A percentile compares a stretch with the other conserved stretches of the same genome.
These are phyloP conservation scores for Trogon surrucura DNA, from an alignment of 2,113 vertebrate genomes.

Conservation along the genomic window DNA sequence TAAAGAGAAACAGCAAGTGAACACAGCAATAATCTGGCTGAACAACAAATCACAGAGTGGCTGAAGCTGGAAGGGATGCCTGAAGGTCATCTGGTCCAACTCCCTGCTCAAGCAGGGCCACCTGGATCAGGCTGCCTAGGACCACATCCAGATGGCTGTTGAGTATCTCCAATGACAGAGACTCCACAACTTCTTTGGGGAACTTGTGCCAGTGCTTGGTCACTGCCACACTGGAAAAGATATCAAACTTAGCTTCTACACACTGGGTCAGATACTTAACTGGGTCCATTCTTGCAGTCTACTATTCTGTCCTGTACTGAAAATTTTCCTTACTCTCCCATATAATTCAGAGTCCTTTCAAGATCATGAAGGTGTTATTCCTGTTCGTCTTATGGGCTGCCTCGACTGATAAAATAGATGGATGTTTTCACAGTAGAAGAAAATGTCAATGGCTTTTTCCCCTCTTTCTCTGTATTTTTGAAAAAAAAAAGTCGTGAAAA, in stretches of 20 bases:
- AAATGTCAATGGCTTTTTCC: neutral
- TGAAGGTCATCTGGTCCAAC: neutral
- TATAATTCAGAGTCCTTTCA: neutral
- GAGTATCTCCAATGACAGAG: neutral
- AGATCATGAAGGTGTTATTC: neutral
- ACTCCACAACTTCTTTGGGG: neutral
- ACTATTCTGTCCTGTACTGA: neutral
- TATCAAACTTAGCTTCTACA: neutral
- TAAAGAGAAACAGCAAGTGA: neutral
- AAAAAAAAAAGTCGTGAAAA: neutral
- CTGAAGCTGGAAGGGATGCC: neutral
- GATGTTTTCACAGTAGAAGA: neutral
- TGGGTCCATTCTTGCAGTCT: neutral
- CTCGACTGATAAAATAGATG: neutral
- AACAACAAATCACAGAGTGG: neutral
- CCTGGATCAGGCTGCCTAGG: neutral
- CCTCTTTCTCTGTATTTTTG: neutral
- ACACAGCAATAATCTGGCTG: neutral
- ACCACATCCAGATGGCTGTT: neutral
- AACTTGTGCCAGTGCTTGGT: neutral
- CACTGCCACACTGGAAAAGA: neutral
- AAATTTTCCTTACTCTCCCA: neutral
- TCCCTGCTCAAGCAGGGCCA: neutral
- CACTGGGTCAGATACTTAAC: neutral
- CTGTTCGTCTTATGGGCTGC: neutral